phyloP scores from a whole-genome alignment of 2,888 invertebrate genomes.

The Dyspetes luteomarginatus region DNA sequence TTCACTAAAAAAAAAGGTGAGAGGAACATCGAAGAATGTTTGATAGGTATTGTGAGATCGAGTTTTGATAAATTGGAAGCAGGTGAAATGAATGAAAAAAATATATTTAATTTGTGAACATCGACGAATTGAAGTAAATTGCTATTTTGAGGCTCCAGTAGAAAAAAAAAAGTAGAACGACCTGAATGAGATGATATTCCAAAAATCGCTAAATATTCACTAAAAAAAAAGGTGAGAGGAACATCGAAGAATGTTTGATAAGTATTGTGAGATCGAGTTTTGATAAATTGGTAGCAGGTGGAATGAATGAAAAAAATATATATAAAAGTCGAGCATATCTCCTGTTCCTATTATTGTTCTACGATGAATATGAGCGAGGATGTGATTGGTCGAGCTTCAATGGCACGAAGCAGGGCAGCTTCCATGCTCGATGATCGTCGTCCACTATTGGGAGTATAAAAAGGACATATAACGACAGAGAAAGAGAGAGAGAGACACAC shows the following conservation, averaged over 20 bases:
- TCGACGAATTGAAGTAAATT: too few species aligned
- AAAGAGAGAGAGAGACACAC: neutral
- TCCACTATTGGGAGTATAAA: slow-evolving; percentile 5
- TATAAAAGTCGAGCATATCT: slow-evolving; percentile 8
- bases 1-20: neutral
- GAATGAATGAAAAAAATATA: neutral
- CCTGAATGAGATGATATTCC: too few species aligned
- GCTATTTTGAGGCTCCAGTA: neutral
- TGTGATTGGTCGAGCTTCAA: slow-evolving; percentile 19
- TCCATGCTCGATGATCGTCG: slow-evolving; percentile 9
- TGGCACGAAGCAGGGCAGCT: slow-evolving; percentile 14
- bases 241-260: neutral
- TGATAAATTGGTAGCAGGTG: neutral
- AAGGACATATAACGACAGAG: neutral
- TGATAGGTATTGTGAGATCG: neutral
- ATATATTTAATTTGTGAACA: too few species aligned
- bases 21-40: neutral
- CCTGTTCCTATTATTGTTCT: neutral
- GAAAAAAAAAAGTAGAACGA: too few species aligned
- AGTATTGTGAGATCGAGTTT: neutral
- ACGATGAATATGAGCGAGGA: slow-evolving; percentile 10
- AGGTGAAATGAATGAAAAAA: neutral
- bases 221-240: neutral
- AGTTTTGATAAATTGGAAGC: neutral
- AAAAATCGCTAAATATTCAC: neutral